Evolutionary conservation across 2,113 vertebrate genomes (phyloP), one percentile per base, ranked within the genome.

Genomic region (Upupa epops): DNA sequence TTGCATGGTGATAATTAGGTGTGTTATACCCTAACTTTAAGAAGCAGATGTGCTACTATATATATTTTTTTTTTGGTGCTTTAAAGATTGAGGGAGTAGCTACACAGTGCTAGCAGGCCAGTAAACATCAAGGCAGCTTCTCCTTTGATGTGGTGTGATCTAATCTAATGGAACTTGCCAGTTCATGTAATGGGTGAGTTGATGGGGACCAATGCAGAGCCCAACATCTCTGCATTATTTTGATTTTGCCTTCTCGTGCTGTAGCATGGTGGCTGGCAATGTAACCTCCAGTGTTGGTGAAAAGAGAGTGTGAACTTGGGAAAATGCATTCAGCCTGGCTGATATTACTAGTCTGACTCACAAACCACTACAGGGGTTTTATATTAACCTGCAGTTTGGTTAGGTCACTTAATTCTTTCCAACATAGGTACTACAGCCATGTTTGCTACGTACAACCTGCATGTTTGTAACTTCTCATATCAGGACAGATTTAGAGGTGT

Each of bases 341-440:
- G 18, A 5, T 8, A 40, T 69, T 68, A 40, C 37, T 55, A 20
- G 31, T 37, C 32, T 45, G 51, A 56, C 13, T 88, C 24, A 18
- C 26, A 75, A 46, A 91, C 49, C 9, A 20, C 45, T 34, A 40
- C 31, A 75, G 34, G 49, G 60, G 5, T 55, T 64, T 75, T 45
- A 12, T 15, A 8, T 70, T 61, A 64, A 17, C 26, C 31, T 37
- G 24, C 3, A 4, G 49, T 68, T 72, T 56, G 13, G 56, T 88
- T 69, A 61, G 31, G 31, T 17, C 4, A 2, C 51, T 72, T 64
- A 29, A 28, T 24, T 54, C 68, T 83, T 56, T 55, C 74, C 65
- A 65, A 12, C 18, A 5, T 29, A 9, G 34, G 32, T 28, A 60
- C 61, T 19, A 37, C 1, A 0, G 3, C 5, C 5, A 3, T 52